Percentiles rank a stretch among this genome's conserved stretches.
Conservation (phyloP, 1,140 invertebrate species). For the Drosophila persimilis region DNA sequence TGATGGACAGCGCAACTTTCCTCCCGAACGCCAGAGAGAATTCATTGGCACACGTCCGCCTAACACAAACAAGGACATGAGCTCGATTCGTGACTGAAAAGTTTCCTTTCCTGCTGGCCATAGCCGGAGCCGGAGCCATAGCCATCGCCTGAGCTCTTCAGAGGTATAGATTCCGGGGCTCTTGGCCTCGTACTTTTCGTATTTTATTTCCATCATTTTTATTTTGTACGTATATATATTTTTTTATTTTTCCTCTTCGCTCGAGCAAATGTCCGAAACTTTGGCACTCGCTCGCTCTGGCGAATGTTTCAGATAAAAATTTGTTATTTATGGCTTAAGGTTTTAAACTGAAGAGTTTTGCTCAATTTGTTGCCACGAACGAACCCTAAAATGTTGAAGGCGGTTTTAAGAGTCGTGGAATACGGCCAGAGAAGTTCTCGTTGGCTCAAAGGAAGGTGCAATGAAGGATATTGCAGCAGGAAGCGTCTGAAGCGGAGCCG, state of each 20-base stretch:
- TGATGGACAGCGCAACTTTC: conserved; percentile 74
- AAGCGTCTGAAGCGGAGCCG: too few relatives aligned
- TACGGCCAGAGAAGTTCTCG: too few relatives aligned
- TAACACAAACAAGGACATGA: conserved; percentile 82
- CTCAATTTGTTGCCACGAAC: conserved; percentile 36
- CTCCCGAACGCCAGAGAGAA: conserved; percentile 45
- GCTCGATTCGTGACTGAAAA: conserved; percentile 75
- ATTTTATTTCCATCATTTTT: conserved; percentile 81
- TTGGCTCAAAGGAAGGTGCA: too few relatives aligned
- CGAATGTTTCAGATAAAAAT: conserved; percentile 68
- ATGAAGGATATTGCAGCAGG: too few relatives aligned
- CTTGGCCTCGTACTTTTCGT: conserved; percentile 60
- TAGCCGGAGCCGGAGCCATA: conserved; percentile 4
- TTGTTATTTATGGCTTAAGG: conserved; percentile 65
- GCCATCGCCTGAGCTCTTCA: conserved; percentile 3
- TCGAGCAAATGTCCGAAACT: conserved; percentile 64
- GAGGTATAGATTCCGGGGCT: not conserved
- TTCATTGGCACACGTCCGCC: conserved; percentile 79
- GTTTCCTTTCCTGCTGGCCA: conserved; percentile 50
- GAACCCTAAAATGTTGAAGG: conserved; percentile 15
- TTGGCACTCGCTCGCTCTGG: conserved; percentile 53
- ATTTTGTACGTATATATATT: conserved; percentile 48
- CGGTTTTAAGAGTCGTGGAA: conserved; percentile 5
- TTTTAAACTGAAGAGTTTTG: conserved; percentile 47
- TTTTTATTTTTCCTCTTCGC: conserved; percentile 21